Base-by-base conservation (phyloP, 1,140 invertebrate species). In the Microvelia longipes region DNA sequence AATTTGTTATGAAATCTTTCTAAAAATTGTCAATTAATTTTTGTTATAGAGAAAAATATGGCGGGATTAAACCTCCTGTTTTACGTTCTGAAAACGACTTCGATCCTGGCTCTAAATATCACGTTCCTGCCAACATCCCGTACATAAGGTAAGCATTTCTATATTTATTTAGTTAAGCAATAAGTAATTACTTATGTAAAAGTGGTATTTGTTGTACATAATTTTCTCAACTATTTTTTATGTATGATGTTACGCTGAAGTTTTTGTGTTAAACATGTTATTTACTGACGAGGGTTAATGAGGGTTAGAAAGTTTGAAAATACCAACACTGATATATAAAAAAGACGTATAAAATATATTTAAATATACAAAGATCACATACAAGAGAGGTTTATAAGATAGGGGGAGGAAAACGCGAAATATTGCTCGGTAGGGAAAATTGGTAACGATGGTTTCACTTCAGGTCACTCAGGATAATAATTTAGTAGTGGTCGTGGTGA, bases 41-140 rank as follows among this genome's bases (percentile, higher is more conserved):
- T 50, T 50, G 35, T 50, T 50, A 11, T 19, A 90, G 90, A 74
- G 89, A 92, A 76, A 84, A 86, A 75, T 91, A 90, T 73, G 86
- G 90, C 29, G 92, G 92, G 1, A 85, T 91, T 27, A 92, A 92
- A 75, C 92, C 93, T 0, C 92, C 93, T 11, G 87, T 93, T 1
- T 79, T 90, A 0, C 83, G 93, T 62, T 91, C 89, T 0, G 92
- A 95, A 77, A 83, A 87, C 50, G 92, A 96, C 79, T 96, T 96
- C 75, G 93, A 96, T 79, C 86, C 92, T 67, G 93, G 92, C 11
- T 87, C 92, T 27, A 96, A 96, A 77, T 95, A 93, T 76, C 93
- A 95, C 78, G 85, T 96, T 67, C 90, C 91, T 2, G 91, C 91
- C 29, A 93, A 94, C 81, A 89, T 93, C 71, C 91, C 91, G 0